These are phyloP conservation scores for Ptiloglossa arizonensis DNA, from an alignment of 1,140 invertebrate genomes.

Conservation along the genomic window DNA sequence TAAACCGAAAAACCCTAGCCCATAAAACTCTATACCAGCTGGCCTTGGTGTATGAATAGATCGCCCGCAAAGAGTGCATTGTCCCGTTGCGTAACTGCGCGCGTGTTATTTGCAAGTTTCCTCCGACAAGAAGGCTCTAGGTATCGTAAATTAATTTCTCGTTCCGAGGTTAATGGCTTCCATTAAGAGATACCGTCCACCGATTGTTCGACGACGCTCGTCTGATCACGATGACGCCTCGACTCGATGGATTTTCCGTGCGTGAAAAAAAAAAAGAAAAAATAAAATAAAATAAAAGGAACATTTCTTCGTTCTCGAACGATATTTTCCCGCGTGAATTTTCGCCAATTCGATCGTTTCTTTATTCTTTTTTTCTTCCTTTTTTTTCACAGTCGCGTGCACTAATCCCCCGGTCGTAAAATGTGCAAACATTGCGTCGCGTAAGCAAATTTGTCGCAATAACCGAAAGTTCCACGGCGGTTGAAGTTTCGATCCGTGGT, in stretches of 20 bases:
- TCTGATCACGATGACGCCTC: too few relatives aligned
- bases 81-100: slow-evolving; percentile 74
- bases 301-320: not conserved
- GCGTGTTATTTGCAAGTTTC: slow-evolving; percentile 72
- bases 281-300: too few relatives aligned
- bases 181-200: not conserved
- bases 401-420: too few relatives aligned
- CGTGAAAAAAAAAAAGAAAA: too few relatives aligned
- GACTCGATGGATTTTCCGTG: too few relatives aligned
- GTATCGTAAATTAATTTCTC: slow-evolving; percentile 24
- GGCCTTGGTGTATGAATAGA: slow-evolving; percentile 77
- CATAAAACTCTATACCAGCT: slow-evolving; percentile 61
- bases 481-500: not conserved
- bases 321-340: not conserved
- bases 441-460: too few relatives aligned
- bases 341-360: too few relatives aligned
- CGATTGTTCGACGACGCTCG: not conserved
- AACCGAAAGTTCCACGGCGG: not conserved
- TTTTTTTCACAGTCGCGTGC: too few relatives aligned
- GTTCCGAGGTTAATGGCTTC: slow-evolving; percentile 6
- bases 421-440: too few relatives aligned
- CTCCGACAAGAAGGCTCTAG: not conserved
- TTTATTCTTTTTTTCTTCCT: too few relatives aligned
- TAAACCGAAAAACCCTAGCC: slow-evolving; percentile 52
- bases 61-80: slow-evolving; percentile 76